Conservation (phyloP, 2,113 vertebrate genomes). For the Brachyistius frenatus region DNA sequence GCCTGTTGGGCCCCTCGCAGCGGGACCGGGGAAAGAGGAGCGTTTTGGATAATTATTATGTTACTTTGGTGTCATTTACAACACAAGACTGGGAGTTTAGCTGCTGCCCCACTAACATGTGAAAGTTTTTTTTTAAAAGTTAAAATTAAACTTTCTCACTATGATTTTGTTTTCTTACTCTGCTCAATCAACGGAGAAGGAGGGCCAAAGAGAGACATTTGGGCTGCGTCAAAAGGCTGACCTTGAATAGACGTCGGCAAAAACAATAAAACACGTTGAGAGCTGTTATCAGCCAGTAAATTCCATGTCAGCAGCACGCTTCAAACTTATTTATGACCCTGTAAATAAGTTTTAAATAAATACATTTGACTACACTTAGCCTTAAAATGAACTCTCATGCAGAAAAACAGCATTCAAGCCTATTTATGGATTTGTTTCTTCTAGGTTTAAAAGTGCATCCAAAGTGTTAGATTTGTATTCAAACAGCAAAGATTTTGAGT, state of each 20-base stretch:
- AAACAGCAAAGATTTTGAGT: not conserved
- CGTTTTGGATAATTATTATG: slow-evolving; percentile 83
- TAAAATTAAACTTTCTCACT: slow-evolving; percentile 68
- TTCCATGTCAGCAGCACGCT: slow-evolving; percentile 61
- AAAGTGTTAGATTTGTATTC: not conserved
- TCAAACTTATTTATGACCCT: slow-evolving; percentile 68
- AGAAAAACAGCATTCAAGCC: not conserved
- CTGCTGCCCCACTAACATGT: slow-evolving; percentile 47
- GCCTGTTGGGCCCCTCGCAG: slow-evolving; percentile 76
- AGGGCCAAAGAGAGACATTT: slow-evolving; percentile 48
- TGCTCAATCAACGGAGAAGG: slow-evolving; percentile 51
- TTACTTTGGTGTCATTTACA: slow-evolving; percentile 84
- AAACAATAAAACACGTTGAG: slow-evolving; percentile 66
- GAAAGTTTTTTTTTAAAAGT: slow-evolving; percentile 39
- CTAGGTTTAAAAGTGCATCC: not conserved
- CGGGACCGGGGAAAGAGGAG: slow-evolving; percentile 72
- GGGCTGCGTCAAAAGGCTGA: slow-evolving; percentile 53
- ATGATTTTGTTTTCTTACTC: slow-evolving; percentile 50
- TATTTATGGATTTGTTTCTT: not conserved
- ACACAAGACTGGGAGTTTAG: slow-evolving; percentile 77
- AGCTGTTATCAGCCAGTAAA: slow-evolving; percentile 52
- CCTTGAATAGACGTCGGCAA: slow-evolving; percentile 27
- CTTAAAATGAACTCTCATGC: not conserved
- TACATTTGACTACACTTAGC: too few relatives aligned
- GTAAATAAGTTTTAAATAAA: not conserved